Evolutionary conservation across 1,140 invertebrate species (phyloP).

Genomic region (Zaprionus ornatus): DNA sequence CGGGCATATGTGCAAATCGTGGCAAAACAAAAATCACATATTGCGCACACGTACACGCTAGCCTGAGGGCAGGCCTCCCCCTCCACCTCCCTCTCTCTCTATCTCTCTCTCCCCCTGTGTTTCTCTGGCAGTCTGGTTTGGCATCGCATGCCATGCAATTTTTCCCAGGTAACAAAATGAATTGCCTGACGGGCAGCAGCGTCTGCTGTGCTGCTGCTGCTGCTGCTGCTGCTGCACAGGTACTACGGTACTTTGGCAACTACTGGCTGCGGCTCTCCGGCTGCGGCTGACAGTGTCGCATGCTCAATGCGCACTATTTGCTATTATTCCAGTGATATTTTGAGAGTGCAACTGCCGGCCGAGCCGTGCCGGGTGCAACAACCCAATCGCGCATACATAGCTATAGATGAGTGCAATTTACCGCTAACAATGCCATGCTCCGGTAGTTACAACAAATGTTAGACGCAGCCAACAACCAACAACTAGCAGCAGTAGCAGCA

Average conservation of each 20-base stretch:
- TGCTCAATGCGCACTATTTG: slow-evolving; percentile 80
- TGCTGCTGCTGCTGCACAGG: slow-evolving; percentile 14
- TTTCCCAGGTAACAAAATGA: slow-evolving; percentile 81
- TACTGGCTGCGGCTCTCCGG: slow-evolving; percentile 35
- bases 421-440: slow-evolving; percentile 80
- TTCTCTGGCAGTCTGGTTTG: slow-evolving; percentile 46
- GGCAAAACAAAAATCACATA: slow-evolving; percentile 79
- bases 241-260: slow-evolving; percentile 12
- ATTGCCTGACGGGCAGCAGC: slow-evolving; percentile 62
- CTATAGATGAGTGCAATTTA: slow-evolving; percentile 80
- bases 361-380: slow-evolving; percentile 19
- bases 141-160: slow-evolving; percentile 70
- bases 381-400: slow-evolving; percentile 60
- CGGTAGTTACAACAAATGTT: slow-evolving; percentile 81
- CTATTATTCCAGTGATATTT: slow-evolving; percentile 81
- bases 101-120: slow-evolving; percentile 17
- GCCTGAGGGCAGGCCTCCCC: slow-evolving; percentile 51
- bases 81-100: slow-evolving; percentile 13
- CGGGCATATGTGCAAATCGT: slow-evolving; percentile 72
- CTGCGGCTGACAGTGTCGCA: slow-evolving; percentile 78
- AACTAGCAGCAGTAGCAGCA: slow-evolving; percentile 14
- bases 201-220: slow-evolving; percentile 26
- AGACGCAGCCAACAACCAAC: slow-evolving; percentile 75
- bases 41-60: slow-evolving; percentile 73
- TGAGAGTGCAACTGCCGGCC: slow-evolving; percentile 55